These are phyloP conservation scores for Sitta europaea DNA, from an alignment of 2,113 vertebrate species.

Conservation along the genomic window DNA sequence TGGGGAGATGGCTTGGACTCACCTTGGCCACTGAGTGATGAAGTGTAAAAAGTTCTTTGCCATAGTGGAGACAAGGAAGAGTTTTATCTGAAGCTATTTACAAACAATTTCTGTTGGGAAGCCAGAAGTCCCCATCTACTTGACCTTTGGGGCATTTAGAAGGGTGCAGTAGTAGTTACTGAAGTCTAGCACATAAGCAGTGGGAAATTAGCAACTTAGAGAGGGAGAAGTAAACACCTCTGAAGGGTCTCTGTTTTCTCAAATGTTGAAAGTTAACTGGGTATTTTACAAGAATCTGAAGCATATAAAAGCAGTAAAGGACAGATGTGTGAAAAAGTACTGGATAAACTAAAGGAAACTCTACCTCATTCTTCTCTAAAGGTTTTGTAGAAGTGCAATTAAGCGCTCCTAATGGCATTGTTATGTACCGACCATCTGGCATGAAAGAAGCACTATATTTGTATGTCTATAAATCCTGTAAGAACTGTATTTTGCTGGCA, in stretches of 20 bases:
- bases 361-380: conserved; percentile 72
- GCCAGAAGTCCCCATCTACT: background rate
- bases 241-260: conserved; percentile 16
- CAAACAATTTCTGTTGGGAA: background rate
- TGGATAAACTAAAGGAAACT: conserved; percentile 65
- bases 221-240: conserved; percentile 22
- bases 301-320: conserved; percentile 17
- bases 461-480: conserved; percentile 62
- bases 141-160: background rate
- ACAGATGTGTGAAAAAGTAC: conserved; percentile 33
- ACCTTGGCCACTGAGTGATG: background rate
- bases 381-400: conserved; percentile 72
- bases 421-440: conserved; percentile 53
- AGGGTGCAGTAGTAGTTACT: background rate
- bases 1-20: background rate
- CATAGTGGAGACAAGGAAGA: background rate
- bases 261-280: background rate
- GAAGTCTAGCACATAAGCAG: background rate
- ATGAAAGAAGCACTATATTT: conserved; percentile 63
- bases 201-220: background rate
- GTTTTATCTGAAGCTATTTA: background rate
- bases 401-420: conserved; percentile 60
- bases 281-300: conserved; percentile 33
- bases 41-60: background rate
- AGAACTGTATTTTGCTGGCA: conserved; percentile 69